These are phyloP conservation scores for Sinocyclocheilus maitianheensis DNA, from an alignment of 2,113 vertebrate species.

Conservation along the genomic window DNA sequence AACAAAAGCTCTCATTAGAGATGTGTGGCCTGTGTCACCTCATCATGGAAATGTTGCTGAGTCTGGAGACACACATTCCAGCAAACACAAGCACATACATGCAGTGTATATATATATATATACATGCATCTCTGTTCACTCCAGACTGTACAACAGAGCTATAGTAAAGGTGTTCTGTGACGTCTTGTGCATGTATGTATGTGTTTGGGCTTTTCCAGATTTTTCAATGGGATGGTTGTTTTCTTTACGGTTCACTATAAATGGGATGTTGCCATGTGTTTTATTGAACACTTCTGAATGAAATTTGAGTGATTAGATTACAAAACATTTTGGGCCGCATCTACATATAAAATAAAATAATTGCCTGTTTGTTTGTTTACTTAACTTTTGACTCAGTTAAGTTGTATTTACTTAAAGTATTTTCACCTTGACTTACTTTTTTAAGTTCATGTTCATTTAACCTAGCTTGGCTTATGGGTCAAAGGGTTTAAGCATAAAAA, in stretches of 20 bases:
- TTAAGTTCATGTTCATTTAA: neutral
- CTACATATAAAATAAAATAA: too few species aligned
- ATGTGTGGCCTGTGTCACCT: neutral
- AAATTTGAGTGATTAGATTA: neutral
- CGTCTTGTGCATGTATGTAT: neutral
- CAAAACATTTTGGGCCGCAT: too few species aligned
- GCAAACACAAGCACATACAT: neutral
- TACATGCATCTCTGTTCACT: neutral
- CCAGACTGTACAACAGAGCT: neutral
- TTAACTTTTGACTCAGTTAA: too few species aligned
- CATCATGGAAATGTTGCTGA: neutral
- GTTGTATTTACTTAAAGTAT: neutral
- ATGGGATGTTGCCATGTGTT: too few species aligned
- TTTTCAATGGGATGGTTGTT: neutral
- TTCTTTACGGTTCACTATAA: neutral
- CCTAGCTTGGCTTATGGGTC: neutral
- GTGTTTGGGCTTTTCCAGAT: neutral
- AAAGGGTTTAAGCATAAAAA: too few species aligned
- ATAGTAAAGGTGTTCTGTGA: neutral
- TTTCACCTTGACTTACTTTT: neutral
- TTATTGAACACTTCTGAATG: neutral
- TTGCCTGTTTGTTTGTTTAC: too few species aligned
- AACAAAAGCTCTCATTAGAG: conserved; percentile 45
- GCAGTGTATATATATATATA: neutral
- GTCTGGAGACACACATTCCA: neutral